Conservation (phyloP, 1,140 invertebrate genomes). For the Drosophila subobscura region DNA sequence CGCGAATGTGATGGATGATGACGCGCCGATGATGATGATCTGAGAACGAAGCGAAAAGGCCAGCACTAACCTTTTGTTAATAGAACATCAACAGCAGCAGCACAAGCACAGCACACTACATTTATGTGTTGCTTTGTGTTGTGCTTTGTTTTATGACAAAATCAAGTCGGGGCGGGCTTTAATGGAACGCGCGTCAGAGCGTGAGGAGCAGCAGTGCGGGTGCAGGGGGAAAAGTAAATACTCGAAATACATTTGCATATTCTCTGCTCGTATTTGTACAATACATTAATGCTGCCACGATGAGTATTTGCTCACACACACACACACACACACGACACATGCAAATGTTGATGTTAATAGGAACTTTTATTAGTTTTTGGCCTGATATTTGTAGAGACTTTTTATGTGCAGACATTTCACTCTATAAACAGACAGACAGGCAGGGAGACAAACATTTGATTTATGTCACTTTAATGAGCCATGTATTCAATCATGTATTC, state of each 20-base stretch:
- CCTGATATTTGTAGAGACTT: constrained; percentile 53
- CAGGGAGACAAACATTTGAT: constrained; percentile 42
- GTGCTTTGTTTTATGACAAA: constrained; percentile 57
- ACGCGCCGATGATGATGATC: constrained; percentile 22
- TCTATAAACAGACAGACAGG: constrained; percentile 27
- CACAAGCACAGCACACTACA: constrained; percentile 13
- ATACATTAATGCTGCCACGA: constrained; percentile 54
- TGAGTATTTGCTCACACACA: constrained; percentile 50
- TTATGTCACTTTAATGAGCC: constrained; percentile 62
- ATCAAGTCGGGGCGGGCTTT: constrained; percentile 59
- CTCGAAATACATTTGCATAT: constrained; percentile 67
- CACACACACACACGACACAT: constrained; percentile 44
- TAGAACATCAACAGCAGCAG: constrained; percentile 45
- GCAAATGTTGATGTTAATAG: constrained; percentile 31
- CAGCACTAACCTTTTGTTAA: constrained; percentile 61
- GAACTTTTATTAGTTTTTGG: constrained; percentile 54
- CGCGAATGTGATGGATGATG: too few relatives aligned
- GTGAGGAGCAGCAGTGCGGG: constrained; percentile 22
- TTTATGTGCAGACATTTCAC: constrained; percentile 25
- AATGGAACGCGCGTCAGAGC: constrained; percentile 54
- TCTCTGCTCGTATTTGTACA: constrained; percentile 52
- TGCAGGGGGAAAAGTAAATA: constrained; percentile 1
- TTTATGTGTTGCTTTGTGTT: constrained; percentile 17
- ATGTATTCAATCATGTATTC: constrained; percentile 59
- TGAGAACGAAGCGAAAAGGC: constrained; percentile 18